These are phyloP conservation scores for Sorex fumeus DNA, from an alignment of 2,113 vertebrate genomes.

Conservation along the genomic window DNA sequence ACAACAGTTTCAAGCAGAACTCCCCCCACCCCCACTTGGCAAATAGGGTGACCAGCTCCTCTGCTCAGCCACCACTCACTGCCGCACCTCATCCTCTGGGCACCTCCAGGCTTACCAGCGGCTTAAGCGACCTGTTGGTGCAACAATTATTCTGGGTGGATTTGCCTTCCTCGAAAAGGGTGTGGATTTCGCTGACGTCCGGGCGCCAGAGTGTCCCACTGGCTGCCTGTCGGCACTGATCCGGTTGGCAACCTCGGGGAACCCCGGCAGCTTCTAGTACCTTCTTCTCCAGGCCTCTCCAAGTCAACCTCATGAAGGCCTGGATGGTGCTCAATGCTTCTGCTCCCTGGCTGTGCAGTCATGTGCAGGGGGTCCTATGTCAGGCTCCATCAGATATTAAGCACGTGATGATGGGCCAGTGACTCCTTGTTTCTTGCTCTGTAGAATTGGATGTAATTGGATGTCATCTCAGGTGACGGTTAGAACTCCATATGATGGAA, in stretches of 20 bases:
- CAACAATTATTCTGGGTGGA: conserved; percentile 70
- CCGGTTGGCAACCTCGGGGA: conserved; percentile 23
- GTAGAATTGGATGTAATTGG: not conserved
- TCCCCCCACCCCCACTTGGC: no score
- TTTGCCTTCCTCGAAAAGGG: conserved; percentile 62
- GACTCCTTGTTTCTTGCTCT: not conserved
- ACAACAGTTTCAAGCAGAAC: no score
- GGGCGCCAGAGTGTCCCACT: conserved; percentile 59
- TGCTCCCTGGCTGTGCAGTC: fast-evolving
- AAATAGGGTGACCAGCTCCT: not conserved
- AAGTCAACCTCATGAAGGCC: not conserved
- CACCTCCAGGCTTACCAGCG: conserved; percentile 3
- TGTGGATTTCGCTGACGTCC: conserved; percentile 26
- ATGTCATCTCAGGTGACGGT: no score
- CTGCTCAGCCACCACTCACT: not conserved
- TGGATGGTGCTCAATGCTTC: fast-evolving
- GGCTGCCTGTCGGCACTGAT: not conserved
- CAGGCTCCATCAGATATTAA: no score
- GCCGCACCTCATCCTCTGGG: conserved; percentile 7
- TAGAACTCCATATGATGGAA: no score
- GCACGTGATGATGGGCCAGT: not conserved
- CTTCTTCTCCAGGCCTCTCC: not conserved
- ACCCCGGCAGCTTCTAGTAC: not conserved
- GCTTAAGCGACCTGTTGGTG: conserved; percentile 54
- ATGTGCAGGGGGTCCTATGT: not conserved